These are phyloP conservation scores for Brachypterus glaber DNA, from an alignment of 2,888 invertebrate genomes.

Conservation along the genomic window DNA sequence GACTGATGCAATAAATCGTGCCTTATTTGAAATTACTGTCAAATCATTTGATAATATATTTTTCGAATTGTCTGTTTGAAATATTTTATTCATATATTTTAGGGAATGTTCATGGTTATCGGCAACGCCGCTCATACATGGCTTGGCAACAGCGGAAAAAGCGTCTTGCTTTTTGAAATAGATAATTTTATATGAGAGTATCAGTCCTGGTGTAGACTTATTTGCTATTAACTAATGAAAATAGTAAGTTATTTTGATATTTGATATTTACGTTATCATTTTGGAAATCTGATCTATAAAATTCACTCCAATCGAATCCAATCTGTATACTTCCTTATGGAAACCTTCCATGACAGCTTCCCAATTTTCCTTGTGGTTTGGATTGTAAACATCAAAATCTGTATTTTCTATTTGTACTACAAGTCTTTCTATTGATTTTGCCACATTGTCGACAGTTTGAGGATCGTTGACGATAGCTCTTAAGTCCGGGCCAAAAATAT, in stretches of 20 bases:
- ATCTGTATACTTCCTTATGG: conserved; percentile 58
- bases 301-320: conserved; percentile 73
- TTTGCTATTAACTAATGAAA: too few species aligned
- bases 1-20: too few species aligned
- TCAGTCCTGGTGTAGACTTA: too few species aligned
- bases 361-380: conserved; percentile 77
- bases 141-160: too few species aligned
- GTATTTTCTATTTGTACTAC: conserved; percentile 66
- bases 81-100: too few species aligned
- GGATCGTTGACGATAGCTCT: conserved; percentile 83
- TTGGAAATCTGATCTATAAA: conserved; percentile 83
- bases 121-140: too few species aligned
- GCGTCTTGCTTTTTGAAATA: too few species aligned
- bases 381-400: conserved; percentile 75
- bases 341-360: conserved; percentile 71
- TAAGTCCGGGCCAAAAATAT: conserved; percentile 78
- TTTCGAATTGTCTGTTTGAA: too few species aligned
- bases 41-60: too few species aligned
- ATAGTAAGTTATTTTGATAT: conserved; percentile 4
- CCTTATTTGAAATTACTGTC: too few species aligned
- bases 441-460: conserved; percentile 73
- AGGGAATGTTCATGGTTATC: too few species aligned
- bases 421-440: conserved; percentile 68
- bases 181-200: too few species aligned
- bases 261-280: conserved; percentile 50